These are phyloP conservation scores for Ophion ventricosus DNA, from an alignment of 2,888 invertebrate genomes.

Conservation along the genomic window DNA sequence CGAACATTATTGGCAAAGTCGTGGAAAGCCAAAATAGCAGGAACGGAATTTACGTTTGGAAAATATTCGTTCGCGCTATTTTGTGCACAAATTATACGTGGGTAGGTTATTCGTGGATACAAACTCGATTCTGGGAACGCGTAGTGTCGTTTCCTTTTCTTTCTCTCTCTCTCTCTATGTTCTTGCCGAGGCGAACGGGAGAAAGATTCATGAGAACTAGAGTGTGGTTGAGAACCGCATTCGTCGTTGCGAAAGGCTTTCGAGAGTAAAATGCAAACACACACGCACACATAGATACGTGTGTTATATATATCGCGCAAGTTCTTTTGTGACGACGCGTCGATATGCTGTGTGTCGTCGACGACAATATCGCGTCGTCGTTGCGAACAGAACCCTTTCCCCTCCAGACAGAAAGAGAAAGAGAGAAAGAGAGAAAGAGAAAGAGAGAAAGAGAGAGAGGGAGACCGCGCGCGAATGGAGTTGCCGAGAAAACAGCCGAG, in stretches of 20 bases:
- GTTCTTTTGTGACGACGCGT: background rate
- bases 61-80: background rate
- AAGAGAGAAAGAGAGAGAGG: background rate
- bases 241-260: background rate
- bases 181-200: background rate
- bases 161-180: background rate
- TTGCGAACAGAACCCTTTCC: background rate
- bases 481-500: background rate
- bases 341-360: background rate
- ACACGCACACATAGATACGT: background rate
- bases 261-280: background rate
- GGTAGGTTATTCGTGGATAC: background rate
- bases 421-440: background rate
- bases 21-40: too few relatives aligned
- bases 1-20: too few relatives aligned
- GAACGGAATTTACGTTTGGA: background rate
- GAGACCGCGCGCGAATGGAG: background rate
- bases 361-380: slow-evolving; percentile 12
- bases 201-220: background rate
- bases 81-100: background rate
- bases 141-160: background rate
- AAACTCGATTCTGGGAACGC: background rate
- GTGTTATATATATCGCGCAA: background rate
- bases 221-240: background rate
- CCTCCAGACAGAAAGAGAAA: background rate